Conservation (phyloP, 2,113 vertebrate species). For the Vimba vimba region DNA sequence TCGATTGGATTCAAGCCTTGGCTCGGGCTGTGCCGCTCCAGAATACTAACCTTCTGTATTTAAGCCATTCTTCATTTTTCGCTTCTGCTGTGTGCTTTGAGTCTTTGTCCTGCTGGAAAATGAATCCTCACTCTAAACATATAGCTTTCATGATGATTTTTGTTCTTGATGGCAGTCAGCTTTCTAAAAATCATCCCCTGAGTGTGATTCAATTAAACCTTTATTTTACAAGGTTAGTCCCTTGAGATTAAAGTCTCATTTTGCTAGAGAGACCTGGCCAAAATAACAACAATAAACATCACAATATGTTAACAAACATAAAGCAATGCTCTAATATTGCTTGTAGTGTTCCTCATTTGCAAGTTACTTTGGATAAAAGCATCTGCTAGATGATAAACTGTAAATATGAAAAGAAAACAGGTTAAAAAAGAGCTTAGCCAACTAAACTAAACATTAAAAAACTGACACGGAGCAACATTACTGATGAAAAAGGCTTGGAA, state of each 20-base stretch:
- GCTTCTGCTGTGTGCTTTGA: slow-evolving; percentile 10
- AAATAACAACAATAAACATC: neutral
- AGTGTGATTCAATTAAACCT: slow-evolving; percentile 1
- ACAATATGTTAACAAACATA: neutral
- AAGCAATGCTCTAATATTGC: neutral
- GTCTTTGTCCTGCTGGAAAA: neutral
- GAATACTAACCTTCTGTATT: slow-evolving; percentile 17
- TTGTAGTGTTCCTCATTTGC: neutral
- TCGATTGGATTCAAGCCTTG: slow-evolving; percentile 11
- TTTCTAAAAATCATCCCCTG: slow-evolving; percentile 3
- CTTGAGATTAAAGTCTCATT: slow-evolving; percentile 1
- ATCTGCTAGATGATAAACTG: neutral
- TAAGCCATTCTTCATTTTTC: neutral
- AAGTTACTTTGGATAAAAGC: neutral
- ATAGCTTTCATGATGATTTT: neutral
- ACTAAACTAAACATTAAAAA: neutral
- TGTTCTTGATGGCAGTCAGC: neutral
- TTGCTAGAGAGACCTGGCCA: neutral
- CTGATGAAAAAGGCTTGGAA: neutral
- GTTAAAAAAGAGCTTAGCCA: neutral
- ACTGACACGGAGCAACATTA: neutral
- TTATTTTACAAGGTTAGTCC: slow-evolving; percentile 17
- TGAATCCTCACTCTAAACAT: neutral
- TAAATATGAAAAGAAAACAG: neutral
- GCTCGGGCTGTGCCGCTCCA: slow-evolving; percentile 5